Evolutionary conservation across 1,140 invertebrate genomes (phyloP).

Genomic region (Acromyrmex echinatior): DNA sequence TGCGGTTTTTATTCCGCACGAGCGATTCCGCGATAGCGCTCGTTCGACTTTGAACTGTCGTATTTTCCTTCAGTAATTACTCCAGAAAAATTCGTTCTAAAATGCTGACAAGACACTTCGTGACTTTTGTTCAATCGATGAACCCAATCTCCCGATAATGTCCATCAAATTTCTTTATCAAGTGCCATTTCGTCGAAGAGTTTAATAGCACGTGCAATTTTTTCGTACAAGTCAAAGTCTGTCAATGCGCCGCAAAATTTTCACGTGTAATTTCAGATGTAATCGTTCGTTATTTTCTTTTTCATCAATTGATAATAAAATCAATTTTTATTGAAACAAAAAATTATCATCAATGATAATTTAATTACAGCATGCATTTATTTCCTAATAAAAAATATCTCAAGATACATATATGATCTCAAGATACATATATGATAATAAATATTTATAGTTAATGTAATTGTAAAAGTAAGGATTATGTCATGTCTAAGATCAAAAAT

Average conservation of each 20-base stretch:
- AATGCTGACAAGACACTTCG: constrained; percentile 53
- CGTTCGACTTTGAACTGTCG: constrained; percentile 20
- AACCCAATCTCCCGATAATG: constrained; percentile 24
- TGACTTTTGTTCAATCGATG: constrained; percentile 34
- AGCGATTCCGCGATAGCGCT: constrained; percentile 54
- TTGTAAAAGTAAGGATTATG: neutral
- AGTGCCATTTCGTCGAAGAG: neutral
- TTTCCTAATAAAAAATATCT: neutral
- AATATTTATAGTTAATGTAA: neutral
- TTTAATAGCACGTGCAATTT: neutral
- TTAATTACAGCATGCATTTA: neutral
- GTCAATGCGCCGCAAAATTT: constrained; percentile 10
- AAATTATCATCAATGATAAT: neutral
- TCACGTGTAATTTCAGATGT: neutral
- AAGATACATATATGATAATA: neutral
- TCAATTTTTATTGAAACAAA: neutral
- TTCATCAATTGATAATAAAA: neutral
- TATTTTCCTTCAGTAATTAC: constrained; percentile 54
- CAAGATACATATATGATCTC: neutral
- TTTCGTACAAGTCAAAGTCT: constrained; percentile 12
- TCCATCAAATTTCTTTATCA: constrained; percentile 44
- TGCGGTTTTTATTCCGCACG: constrained; percentile 66
- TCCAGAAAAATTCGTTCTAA: constrained; percentile 55
- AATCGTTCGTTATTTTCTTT: neutral
- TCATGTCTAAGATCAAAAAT: too few species aligned